These are phyloP conservation scores for Mungos mungo DNA, from an alignment of 2,113 vertebrate genomes.

Conservation along the genomic window DNA sequence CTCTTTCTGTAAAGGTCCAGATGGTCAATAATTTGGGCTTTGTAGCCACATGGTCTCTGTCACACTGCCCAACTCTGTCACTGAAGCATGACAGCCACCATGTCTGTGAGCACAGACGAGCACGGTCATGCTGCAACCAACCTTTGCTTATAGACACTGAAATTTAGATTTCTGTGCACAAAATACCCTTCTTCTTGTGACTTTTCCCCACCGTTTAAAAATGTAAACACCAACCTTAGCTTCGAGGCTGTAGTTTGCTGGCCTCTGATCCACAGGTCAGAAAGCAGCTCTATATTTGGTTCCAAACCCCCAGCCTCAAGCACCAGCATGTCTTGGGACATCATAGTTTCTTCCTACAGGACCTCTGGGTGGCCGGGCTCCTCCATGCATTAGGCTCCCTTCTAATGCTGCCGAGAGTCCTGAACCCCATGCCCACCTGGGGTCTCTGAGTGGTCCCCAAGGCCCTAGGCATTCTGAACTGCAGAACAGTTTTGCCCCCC, in stretches of 20 bases:
- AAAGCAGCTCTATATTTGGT: neutral
- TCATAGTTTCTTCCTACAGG: neutral
- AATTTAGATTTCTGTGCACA: neutral
- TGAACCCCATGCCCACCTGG: neutral
- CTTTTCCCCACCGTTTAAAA: neutral
- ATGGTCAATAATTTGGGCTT: neutral
- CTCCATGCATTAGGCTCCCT: neutral
- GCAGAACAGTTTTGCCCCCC: neutral
- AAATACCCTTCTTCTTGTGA: neutral
- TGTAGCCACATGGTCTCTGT: neutral
- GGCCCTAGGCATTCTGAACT: neutral
- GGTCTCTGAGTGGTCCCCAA: neutral
- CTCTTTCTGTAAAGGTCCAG: neutral
- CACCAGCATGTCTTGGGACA: neutral
- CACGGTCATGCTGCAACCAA: neutral
- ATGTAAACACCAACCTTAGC: neutral
- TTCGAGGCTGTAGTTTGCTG: neutral
- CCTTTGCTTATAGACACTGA: neutral
- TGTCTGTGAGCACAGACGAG: neutral
- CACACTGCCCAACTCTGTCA: neutral
- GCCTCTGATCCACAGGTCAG: neutral
- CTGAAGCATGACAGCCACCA: neutral
- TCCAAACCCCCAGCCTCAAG: neutral
- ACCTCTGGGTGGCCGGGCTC: neutral
- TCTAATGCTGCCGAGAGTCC: neutral